phyloP scores from a whole-genome alignment of 2,113 vertebrate genomes.

The Chaenogobius annularis region DNA sequence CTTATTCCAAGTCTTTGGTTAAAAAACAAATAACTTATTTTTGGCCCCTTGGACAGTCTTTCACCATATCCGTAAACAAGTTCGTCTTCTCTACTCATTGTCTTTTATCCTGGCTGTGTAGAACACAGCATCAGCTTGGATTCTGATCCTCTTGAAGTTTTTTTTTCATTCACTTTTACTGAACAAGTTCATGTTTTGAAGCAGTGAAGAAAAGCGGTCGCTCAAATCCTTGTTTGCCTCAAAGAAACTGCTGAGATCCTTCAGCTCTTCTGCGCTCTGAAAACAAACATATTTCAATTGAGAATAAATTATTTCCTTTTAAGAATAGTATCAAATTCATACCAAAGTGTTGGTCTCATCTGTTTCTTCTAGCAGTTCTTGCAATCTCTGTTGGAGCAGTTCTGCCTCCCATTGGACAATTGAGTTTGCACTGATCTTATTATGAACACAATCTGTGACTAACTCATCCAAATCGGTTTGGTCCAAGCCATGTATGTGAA shows the following conservation, averaged over 20 bases:
- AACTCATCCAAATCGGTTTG: conserved; percentile 46
- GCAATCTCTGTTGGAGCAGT: conserved; percentile 76
- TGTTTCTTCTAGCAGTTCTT: conserved; percentile 65
- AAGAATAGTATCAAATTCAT: neutral
- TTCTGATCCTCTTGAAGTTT: neutral
- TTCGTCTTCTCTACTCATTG: too few relatives aligned
- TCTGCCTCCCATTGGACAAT: conserved; percentile 76
- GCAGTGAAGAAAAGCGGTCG: conserved; percentile 59
- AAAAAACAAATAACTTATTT: too few relatives aligned
- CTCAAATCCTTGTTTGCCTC: conserved; percentile 63
- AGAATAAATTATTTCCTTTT: neutral
- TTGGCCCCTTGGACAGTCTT: too few relatives aligned
- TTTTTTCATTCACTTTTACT: conserved; percentile 12
- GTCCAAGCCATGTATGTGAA: conserved; percentile 61
- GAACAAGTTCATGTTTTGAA: conserved; percentile 41
- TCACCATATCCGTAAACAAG: too few relatives aligned
- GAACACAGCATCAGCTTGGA: neutral
- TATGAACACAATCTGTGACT: conserved; percentile 38
- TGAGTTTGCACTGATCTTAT: conserved; percentile 43
- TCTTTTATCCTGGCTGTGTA: too few relatives aligned
- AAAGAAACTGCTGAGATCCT: conserved; percentile 59
- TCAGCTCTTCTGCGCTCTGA: conserved; percentile 50
- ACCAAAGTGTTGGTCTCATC: conserved; percentile 54
- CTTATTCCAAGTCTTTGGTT: too few relatives aligned
- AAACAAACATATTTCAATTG: neutral